Evolutionary conservation across 2,888 invertebrate genomes (phyloP).

Genomic region (Agrypnus murinus): DNA sequence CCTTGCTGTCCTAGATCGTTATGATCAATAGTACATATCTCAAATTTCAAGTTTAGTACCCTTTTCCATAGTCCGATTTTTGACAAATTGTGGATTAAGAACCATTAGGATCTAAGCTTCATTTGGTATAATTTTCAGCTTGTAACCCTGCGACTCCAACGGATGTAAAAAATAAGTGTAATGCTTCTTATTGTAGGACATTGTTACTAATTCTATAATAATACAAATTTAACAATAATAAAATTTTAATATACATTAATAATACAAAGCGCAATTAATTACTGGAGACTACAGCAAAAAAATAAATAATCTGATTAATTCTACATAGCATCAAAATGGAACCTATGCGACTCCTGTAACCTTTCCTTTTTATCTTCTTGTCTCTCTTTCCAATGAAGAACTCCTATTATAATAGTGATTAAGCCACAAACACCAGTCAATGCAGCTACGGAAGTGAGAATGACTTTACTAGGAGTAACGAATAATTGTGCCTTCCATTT

Average conservation of each 20-base stretch:
- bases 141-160: too few relatives aligned
- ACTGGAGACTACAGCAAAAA: conserved; percentile 1
- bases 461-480: conserved; percentile 95
- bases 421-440: conserved; percentile 90
- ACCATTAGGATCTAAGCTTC: too few relatives aligned
- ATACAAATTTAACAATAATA: neutral
- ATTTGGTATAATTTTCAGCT: too few relatives aligned
- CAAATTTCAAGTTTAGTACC: too few relatives aligned
- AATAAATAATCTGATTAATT: conserved; percentile 30
- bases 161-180: too few relatives aligned
- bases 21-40: too few relatives aligned
- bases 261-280: neutral
- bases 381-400: conserved; percentile 93
- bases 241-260: too few relatives aligned
- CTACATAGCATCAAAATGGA: conserved; percentile 92
- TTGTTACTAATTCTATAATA: too few relatives aligned
- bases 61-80: too few relatives aligned
- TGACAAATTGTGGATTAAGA: too few relatives aligned
- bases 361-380: conserved; percentile 87
- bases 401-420: conserved; percentile 88
- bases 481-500: conserved; percentile 94
- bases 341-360: conserved; percentile 86
- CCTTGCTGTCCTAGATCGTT: too few relatives aligned
- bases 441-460: conserved; percentile 92
- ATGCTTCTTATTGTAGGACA: too few relatives aligned